Evolutionary conservation across 2,888 invertebrate genomes (phyloP).

Genomic region (Papilio demoleus): DNA sequence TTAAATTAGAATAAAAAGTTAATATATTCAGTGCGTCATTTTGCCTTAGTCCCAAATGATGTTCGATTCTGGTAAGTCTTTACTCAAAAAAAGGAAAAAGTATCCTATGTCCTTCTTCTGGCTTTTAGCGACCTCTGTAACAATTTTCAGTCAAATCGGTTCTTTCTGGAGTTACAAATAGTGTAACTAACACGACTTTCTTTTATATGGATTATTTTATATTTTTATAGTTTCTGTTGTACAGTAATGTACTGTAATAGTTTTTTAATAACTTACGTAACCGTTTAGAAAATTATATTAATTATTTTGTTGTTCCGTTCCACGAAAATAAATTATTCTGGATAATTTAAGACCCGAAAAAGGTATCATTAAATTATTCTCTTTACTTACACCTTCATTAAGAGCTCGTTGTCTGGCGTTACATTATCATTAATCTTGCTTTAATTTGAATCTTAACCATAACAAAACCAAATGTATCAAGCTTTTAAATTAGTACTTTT

Average conservation of each 20-base stretch:
- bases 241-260: neutral
- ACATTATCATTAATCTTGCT: conserved; percentile 19
- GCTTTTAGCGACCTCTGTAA: no score
- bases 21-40: no score
- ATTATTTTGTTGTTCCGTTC: neutral
- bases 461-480: neutral
- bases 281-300: neutral
- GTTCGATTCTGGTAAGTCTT: no score
- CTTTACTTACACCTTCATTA: conserved; percentile 18
- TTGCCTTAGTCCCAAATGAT: no score
- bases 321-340: neutral
- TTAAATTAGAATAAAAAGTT: no score
- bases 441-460: conserved; percentile 9
- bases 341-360: neutral
- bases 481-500: neutral
- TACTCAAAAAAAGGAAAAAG: no score
- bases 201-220: no score
- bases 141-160: no score
- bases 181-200: no score
- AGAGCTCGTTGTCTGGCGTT: conserved; percentile 8
- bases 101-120: no score
- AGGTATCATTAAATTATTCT: conserved; percentile 18
- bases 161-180: no score
- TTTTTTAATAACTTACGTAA: neutral
- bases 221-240: no score